Evolutionary conservation across 2,888 invertebrate genomes (phyloP), one percentile per base, ranked within the genome.

Genomic region (Catotricha subobsoleta): DNA sequence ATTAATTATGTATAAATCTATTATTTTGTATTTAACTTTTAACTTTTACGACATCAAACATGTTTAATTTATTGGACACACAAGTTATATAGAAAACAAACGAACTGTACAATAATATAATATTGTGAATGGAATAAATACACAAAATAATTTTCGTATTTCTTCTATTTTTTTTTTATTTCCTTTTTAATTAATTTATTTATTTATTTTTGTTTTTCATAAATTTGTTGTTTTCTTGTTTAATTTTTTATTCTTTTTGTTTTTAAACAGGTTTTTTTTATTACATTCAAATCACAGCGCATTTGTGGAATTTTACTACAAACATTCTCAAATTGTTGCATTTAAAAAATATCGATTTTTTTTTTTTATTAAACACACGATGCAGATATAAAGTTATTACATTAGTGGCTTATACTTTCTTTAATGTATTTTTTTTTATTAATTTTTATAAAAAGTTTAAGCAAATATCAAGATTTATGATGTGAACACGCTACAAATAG

Each of bases 261-360:
- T 34, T 21, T 34, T 10, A 13, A 20, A 21, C 21, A 34, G 21
- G 34, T 34, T 38, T 39, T 27, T 16, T 13, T 39, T 50, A 47
- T 48, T 48, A 49, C 49, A 49, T 49, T 51, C 50, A 52, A 53
- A 51, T 53, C 53, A 53, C 53, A 53, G 53, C 53, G 51, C 52
- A 51, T 50, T 50, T 50, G 49, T 50, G 50, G 51, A 51, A 51
- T 52, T 41, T 41, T 41, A n/a, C n/a, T 34, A 34, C 34, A 34
- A 34, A 19, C n/a, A n/a, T n/a, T n/a, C n/a, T n/a, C n/a, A n/a
- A n/a, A n/a, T n/a, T n/a, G n/a, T n/a, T n/a, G n/a, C n/a, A n/a
- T n/a, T n/a, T n/a, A n/a, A n/a, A n/a, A n/a, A n/a, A n/a, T n/a
- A n/a, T n/a, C n/a, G n/a, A n/a, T n/a, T n/a, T n/a, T n/a, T n/a